Evolutionary conservation across 2,113 vertebrate species (phyloP), one percentile per base, ranked within the genome.

Genomic region (Platichthys flesus): DNA sequence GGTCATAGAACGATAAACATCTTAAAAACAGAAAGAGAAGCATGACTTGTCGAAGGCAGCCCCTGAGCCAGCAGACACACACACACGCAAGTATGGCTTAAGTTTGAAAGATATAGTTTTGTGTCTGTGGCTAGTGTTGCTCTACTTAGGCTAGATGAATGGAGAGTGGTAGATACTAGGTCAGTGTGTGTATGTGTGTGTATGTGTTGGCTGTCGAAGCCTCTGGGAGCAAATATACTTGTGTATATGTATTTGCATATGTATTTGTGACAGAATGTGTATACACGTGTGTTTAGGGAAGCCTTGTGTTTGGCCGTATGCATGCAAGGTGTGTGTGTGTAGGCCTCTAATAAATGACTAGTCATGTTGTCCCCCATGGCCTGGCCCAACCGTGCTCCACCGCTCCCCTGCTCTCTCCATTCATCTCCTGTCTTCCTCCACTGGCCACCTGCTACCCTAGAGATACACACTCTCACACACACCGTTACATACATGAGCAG

Each of bases 111-210:
- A 88, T 84, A 70, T 80, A 86, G 82, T 86, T 89, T 71, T 76
- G 71, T 73, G 74, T 90, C 78, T 84, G 86, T 81, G 85, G 85
- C 86, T 79, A 82, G 79, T 76, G 83, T 76, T 93, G 91, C 87
- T 93, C 91, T 91, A 93, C 90, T 93, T 93, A 86, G 54, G 65
- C 63, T 78, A 89, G 92, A 93, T 93, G 89, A 91, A 93, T 92
- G 85, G 83, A 71, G 74, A 80, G 55, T 61, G 40, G 58, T 61
- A 26, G 79, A 85, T 92, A 91, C 81, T 91, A 75, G 90, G 91
- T 91, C 88, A 93, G 74, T 61, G 67, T 79, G 76, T 81, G 60
- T 66, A 51, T 62, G 64, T 76, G 71, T 67, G 71, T 59, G 63
- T 74, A 40, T 56, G 64, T 76, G 71, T 62, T 66, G 72, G 86